Evolutionary conservation across 1,140 invertebrate genomes (phyloP).

Genomic region (Aphidius ervi): DNA sequence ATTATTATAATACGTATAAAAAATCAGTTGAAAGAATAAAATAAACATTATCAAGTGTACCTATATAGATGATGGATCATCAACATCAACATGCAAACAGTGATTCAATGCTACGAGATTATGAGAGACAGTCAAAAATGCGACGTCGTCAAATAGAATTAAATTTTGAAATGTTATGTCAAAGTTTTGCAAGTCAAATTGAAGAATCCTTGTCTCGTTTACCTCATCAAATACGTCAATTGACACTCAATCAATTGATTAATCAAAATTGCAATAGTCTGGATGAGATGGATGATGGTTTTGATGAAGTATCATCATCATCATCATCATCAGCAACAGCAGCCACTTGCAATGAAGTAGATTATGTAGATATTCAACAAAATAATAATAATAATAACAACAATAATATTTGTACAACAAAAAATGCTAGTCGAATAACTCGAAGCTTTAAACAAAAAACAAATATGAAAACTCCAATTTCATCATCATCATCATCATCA

Average conservation of each 20-base stretch:
- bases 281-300: slow-evolving; percentile 22
- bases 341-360: slow-evolving; percentile 4
- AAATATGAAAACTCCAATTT: background rate
- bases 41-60: too few species aligned
- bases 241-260: slow-evolving; percentile 28
- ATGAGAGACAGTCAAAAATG: slow-evolving; percentile 14
- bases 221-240: slow-evolving; percentile 31
- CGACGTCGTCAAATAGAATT: too few species aligned
- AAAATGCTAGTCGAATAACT: slow-evolving; percentile 35
- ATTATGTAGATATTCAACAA: slow-evolving; percentile 29
- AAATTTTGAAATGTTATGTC: slow-evolving; percentile 19
- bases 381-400: slow-evolving; percentile 6
- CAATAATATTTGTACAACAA: slow-evolving; percentile 15
- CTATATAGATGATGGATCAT: too few species aligned
- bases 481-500: background rate
- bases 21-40: too few species aligned
- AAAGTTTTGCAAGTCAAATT: background rate
- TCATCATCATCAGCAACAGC: slow-evolving; percentile 5
- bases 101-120: slow-evolving; percentile 23
- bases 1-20: too few species aligned
- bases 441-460: slow-evolving; percentile 13
- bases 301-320: slow-evolving; percentile 30
- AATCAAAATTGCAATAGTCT: background rate
- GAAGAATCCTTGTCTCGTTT: slow-evolving; percentile 24
- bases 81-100: slow-evolving; percentile 28